phyloP scores from a whole-genome alignment of 2,113 vertebrate genomes.

The Ameiurus melas region DNA sequence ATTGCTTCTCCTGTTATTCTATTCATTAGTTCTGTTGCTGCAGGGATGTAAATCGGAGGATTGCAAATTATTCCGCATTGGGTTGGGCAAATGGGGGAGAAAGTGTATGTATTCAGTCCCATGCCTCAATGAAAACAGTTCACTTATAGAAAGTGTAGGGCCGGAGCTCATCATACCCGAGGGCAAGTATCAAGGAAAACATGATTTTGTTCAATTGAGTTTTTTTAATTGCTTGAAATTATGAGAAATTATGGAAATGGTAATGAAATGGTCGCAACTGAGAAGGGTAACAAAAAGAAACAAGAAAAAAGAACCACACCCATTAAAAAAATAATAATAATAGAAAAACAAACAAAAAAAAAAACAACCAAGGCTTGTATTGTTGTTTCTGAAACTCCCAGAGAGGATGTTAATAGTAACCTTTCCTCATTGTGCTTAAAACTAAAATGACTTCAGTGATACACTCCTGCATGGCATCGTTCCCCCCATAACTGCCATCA shows the following conservation, averaged over 20 bases:
- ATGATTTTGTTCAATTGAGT: slow-evolving; percentile 14
- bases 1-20: slow-evolving; percentile 42
- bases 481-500: background rate
- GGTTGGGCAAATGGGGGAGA: background rate
- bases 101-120: slow-evolving; percentile 13
- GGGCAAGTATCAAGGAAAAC: slow-evolving; percentile 36
- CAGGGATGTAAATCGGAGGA: slow-evolving; percentile 46
- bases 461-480: background rate
- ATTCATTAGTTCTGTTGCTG: slow-evolving; percentile 57
- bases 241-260: background rate
- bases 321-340: too few relatives aligned
- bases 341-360: too few relatives aligned
- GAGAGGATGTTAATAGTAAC: slow-evolving; percentile 4
- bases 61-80: slow-evolving; percentile 51
- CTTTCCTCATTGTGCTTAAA: background rate
- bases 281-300: background rate
- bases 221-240: background rate
- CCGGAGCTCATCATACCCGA: slow-evolving; percentile 34
- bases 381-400: slow-evolving; percentile 13
- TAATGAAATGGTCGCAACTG: slow-evolving; percentile 1
- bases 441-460: background rate
- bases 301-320: background rate
- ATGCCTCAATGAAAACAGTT: slow-evolving; percentile 45
- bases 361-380: background rate
- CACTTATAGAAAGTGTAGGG: slow-evolving; percentile 43